phyloP scores from a whole-genome alignment of 2,113 vertebrate genomes.

The Pseudorhombus dupliciocellatus region DNA sequence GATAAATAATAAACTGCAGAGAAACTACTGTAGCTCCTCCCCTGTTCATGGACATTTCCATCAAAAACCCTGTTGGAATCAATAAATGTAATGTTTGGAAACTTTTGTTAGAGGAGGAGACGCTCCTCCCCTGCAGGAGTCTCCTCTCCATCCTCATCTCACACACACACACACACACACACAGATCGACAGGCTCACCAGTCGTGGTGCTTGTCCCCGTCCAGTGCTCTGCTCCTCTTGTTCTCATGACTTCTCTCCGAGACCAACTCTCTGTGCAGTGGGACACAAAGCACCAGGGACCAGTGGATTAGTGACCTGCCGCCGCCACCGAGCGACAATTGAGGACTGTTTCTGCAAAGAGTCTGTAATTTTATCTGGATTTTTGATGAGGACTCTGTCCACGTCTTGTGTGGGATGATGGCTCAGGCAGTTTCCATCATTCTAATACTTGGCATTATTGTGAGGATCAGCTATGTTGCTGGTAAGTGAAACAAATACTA shows the following conservation, averaged over 20 bases:
- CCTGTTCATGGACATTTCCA: not conserved
- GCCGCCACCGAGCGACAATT: not conserved
- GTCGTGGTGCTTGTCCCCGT: not conserved
- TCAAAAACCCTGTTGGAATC: not conserved
- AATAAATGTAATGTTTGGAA: not conserved
- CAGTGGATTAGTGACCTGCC: conserved; percentile 34
- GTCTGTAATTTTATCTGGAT: not conserved
- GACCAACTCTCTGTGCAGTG: conserved; percentile 12
- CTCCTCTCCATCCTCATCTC: conserved; percentile 49
- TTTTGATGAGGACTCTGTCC: conserved; percentile 53
- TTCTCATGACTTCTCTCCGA: conserved; percentile 19
- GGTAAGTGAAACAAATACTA: conserved; percentile 68
- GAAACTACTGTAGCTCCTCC: no score
- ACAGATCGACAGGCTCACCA: conserved; percentile 17
- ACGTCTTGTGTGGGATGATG: conserved; percentile 70
- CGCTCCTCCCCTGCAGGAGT: conserved; percentile 61
- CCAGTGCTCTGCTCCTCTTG: conserved; percentile 8
- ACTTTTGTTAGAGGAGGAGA: not conserved
- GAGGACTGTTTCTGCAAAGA: not conserved
- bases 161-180: conserved; percentile 7
- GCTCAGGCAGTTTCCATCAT: conserved; percentile 58
- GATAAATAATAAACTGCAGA: no score
- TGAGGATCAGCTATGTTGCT: conserved; percentile 58
- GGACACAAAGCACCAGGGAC: not conserved
- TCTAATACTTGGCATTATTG: conserved; percentile 65